Percentiles rank a stretch among this genome's conserved stretches.
These are phyloP conservation scores for Uropsilus gracilis DNA, from an alignment of 2,113 vertebrate species.

Conservation along the genomic window DNA sequence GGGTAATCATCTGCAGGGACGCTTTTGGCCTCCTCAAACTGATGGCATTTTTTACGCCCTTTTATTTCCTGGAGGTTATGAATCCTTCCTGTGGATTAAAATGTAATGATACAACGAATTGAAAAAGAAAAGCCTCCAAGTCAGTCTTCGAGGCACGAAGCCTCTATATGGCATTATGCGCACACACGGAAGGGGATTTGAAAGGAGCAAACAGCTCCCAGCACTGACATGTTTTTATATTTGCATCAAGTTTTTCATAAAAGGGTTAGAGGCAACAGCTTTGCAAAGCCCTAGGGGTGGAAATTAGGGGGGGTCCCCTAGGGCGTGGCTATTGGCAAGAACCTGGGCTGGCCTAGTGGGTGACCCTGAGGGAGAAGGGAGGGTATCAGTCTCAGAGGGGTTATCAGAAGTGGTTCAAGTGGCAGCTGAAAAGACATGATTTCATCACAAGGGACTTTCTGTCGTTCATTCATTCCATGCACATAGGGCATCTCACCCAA, in stretches of 20 bases:
- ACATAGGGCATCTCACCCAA: too few species aligned
- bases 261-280: background rate
- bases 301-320: too few species aligned
- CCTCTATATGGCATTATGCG: background rate
- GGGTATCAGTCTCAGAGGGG: accelerated
- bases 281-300: background rate
- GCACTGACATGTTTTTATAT: background rate
- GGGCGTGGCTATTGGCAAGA: accelerated
- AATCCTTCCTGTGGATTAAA: slow-evolving; percentile 58
- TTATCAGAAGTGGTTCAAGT: background rate
- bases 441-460: background rate
- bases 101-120: slow-evolving; percentile 35
- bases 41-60: background rate
- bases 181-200: background rate
- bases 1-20: slow-evolving; percentile 5
- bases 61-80: background rate
- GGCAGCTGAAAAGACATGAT: accelerated
- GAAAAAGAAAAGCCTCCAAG: slow-evolving; percentile 8
- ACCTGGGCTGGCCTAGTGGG: accelerated
- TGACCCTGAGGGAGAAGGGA: background rate
- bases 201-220: background rate
- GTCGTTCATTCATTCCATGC: background rate
- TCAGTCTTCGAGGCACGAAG: background rate
- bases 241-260: background rate
- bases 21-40: slow-evolving; percentile 53